Percentiles rank a stretch among this genome's conserved stretches.
These are phyloP conservation scores for Albula goreensis DNA, from an alignment of 2,113 vertebrate genomes.

Conservation along the genomic window DNA sequence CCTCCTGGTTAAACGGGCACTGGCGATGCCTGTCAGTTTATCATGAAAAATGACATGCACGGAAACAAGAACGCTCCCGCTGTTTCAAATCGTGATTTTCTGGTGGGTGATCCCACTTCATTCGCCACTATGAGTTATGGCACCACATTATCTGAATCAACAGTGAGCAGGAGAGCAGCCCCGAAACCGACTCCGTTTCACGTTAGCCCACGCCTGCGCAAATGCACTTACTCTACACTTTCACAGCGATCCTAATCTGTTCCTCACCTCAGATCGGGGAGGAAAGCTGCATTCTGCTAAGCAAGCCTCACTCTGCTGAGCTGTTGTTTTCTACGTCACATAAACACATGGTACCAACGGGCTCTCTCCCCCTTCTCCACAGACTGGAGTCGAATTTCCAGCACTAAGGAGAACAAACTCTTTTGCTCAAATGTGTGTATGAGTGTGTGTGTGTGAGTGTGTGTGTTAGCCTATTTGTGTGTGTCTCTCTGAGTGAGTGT, in stretches of 20 bases:
- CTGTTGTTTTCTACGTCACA: constrained; percentile 17
- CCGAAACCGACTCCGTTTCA: background rate
- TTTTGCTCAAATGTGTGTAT: background rate
- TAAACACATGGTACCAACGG: constrained; percentile 1
- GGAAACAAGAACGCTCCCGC: background rate
- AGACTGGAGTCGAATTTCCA: constrained; percentile 43
- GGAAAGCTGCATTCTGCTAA: background rate
- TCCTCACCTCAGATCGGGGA: background rate
- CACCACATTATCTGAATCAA: background rate
- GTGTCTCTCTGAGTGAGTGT: background rate
- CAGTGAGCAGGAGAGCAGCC: background rate
- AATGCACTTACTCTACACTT: constrained; percentile 4
- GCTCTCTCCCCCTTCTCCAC: background rate
- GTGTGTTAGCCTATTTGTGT: constrained; percentile 26
- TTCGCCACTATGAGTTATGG: too few species aligned
- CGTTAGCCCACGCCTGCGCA: background rate
- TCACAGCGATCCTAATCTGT: background rate
- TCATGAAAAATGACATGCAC: background rate
- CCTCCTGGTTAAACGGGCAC: background rate
- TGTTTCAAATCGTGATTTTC: background rate
- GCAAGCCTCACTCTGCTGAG: background rate
- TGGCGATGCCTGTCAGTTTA: background rate
- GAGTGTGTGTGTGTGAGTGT: background rate
- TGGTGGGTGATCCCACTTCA: background rate
- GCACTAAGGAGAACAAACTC: constrained; percentile 22